Base-by-base conservation (phyloP, 2,113 vertebrate species). In the Hypocryptadius cinnamomeus region DNA sequence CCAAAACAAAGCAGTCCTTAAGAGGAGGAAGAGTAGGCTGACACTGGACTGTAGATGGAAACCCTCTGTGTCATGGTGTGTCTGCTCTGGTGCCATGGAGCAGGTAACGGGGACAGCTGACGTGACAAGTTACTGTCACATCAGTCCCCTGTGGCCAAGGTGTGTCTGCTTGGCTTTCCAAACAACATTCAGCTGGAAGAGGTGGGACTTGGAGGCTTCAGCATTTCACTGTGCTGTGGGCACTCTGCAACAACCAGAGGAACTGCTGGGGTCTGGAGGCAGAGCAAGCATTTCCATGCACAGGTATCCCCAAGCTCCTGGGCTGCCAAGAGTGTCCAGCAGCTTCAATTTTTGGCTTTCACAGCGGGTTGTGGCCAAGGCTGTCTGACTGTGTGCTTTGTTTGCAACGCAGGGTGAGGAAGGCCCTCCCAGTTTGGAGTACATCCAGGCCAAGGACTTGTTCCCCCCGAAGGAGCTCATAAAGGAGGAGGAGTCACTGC, bases 371-470 rank as follows among this genome's bases (percentile, higher is more conserved):
- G 66, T 92, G 22, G 27, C 72, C 69, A 39, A 24, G 50, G 40
- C 44, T 63, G 23, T 66, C 94, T 94, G 60, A 94, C 4, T 37
- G 13, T 44, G 63, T 96, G 64, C 68, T 95, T 72, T 96, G 35
- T 95, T 97, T 97, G 78, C 48, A 87, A 85, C 92, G 78, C 98
- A 99, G 99, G 99, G 99, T 98, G 99, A 99, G 97, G 99, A 99
- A 91, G 99, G 99, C 82, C 99, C 99, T 95, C 99, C 99, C 97
- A 99, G 99, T 98, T 98, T 99, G 99, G 99, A 99, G 98, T 99
- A 99, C 95, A 99, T 99, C 97, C 99, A 99, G 98, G 99, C 99
- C 96, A 99, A 99, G 98, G 99, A 99, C 97, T 98, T 99, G 97
- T 99, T 99, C 93, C 99, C 99, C 95, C 99, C 98, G 14, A 99